Base-by-base conservation (phyloP, 1,140 invertebrate species). In the Camponotus floridanus region DNA sequence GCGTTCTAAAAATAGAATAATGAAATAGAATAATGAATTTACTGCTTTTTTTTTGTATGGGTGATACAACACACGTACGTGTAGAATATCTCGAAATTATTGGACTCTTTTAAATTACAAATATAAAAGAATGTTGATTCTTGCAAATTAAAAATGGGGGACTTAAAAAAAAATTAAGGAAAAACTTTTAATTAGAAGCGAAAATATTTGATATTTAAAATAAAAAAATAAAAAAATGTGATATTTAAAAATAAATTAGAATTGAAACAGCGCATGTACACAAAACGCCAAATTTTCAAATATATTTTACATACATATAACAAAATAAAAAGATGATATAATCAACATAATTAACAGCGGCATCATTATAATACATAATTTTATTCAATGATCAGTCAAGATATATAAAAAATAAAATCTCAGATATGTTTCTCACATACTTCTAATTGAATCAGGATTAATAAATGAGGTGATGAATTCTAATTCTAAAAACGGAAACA, bases 371-470 rank as follows among this genome's bases (percentile, higher is more conserved):
- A 36, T n/a, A 33, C 36, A 36, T 57, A 57, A 55, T 18, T n/a
- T 36, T 57, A n/a, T 36, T 51, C n/a, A 31, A 31, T 3, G 36
- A 36, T 55, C 33, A 57, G 4, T 73, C 31, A 36, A 21, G 9
- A 13, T 26, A 64, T 33, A 0, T 74, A 59, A 74, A 5, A 3
- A 57, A 57, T 57, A 74, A 36, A 21, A 21, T n/a, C 6, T 6
- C 51, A 21, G 3, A 26, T 42, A 26, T 13, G 15, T n/a, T 26
- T 76, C 48, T 4, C 33, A 13, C 8, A 11, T 39, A 2, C 33
- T 62, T n/a, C 39, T 39, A 55, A 78, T 67, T 48, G 13, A 33
- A 79, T 57, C 15, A 21, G 26, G 48, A 68, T 79, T 15, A 67
- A 8, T 3, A 21, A 26, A 26, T 26, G 26, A 26, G 26, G 26